Conservation (phyloP, 1,140 invertebrate genomes). For the Brachionus plicatilis region DNA sequence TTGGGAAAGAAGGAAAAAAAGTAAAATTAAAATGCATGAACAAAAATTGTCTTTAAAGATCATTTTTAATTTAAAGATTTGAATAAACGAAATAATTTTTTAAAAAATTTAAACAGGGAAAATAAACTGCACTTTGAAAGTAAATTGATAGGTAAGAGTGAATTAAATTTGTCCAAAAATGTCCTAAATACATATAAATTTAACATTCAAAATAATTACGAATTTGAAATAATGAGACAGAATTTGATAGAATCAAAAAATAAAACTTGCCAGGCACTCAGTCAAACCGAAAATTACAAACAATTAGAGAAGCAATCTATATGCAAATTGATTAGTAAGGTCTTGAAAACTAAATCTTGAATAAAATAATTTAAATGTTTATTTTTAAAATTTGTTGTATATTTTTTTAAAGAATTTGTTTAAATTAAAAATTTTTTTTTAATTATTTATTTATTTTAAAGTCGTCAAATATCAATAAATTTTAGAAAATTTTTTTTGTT, state of each 20-base stretch:
- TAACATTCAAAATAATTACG: not conserved
- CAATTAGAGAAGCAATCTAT: not conserved
- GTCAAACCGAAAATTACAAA: not conserved
- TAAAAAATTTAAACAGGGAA: not conserved
- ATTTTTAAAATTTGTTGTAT: not conserved
- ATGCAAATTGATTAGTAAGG: not conserved
- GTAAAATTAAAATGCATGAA: not conserved
- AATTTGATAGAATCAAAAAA: not conserved
- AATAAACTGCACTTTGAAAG: not conserved
- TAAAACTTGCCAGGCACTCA: not conserved
- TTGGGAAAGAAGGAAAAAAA: slow-evolving; percentile 12
- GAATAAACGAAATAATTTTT: not conserved
- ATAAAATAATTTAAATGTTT: not conserved
- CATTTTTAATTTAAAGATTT: not conserved
- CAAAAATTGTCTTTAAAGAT: not conserved
- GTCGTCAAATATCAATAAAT: too few species aligned
- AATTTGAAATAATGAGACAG: not conserved
- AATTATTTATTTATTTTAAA: too few species aligned
- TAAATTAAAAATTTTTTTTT: too few species aligned
- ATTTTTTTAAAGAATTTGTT: not conserved
- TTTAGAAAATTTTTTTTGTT: too few species aligned
- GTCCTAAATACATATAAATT: not conserved
- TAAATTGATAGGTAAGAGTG: not conserved
- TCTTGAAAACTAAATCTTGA: not conserved
- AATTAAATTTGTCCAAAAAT: not conserved